A percentile compares a stretch with the other conserved stretches of the same genome.
Evolutionary conservation across 2,888 invertebrate species (phyloP).

Genomic region (Cristatella mucedo): DNA sequence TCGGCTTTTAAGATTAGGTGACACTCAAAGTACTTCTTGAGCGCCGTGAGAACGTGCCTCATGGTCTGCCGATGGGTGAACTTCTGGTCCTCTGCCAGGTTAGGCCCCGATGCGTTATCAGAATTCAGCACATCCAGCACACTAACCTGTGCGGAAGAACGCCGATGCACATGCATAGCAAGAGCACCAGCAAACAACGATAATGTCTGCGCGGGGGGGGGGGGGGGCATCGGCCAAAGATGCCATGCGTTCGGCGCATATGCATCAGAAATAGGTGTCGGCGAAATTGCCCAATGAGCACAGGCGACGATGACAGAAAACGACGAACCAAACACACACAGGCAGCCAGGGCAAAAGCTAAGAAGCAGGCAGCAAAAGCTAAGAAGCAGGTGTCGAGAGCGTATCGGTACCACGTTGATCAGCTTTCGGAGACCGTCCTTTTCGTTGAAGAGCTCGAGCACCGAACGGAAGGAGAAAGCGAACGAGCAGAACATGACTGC

Average conservation of each 20-base stretch:
- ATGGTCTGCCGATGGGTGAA: conserved; percentile 77
- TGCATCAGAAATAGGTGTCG: too few species aligned
- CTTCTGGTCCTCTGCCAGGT: conserved; percentile 65
- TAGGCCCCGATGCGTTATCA: conserved; percentile 42
- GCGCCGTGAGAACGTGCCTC: conserved; percentile 71
- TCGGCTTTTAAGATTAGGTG: too few species aligned
- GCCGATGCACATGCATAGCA: neutral
- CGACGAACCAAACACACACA: too few species aligned
- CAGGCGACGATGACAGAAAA: too few species aligned
- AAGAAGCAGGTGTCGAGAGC: too few species aligned
- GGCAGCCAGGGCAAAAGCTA: too few species aligned
- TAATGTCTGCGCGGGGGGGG: too few species aligned
- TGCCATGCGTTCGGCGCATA: too few species aligned
- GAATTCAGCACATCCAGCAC: conserved; percentile 69
- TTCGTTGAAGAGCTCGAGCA: conserved; percentile 83
- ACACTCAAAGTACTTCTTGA: conserved; percentile 76
- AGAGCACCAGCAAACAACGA: too few species aligned
- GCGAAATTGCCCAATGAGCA: too few species aligned
- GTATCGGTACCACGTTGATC: conserved; percentile 83
- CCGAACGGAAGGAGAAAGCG: conserved; percentile 77
- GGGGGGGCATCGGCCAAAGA: too few species aligned
- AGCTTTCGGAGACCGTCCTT: conserved; percentile 81
- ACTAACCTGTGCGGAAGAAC: conserved; percentile 47
- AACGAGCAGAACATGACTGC: conserved; percentile 95
- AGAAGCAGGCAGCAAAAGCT: too few species aligned